Base-by-base conservation (phyloP, 2,888 invertebrate genomes). In the Subacronicta megacephala region DNA sequence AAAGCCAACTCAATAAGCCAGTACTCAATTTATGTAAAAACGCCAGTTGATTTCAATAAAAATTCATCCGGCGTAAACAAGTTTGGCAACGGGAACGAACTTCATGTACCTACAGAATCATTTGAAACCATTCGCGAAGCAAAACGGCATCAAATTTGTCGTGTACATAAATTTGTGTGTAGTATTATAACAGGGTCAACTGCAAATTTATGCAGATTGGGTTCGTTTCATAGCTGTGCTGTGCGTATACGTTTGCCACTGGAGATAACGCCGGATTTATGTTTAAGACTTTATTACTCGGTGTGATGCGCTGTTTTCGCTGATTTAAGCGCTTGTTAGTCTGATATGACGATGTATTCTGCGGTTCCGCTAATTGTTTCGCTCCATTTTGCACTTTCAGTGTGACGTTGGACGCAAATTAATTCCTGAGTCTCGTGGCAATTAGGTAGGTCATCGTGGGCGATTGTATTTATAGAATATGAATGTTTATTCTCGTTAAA, bases 161-260 rank as follows among this genome's bases (percentile, higher is more conserved):
- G 72, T 77, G 63, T 75, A 78, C 71, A 81, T 79, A 82, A 81
- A 83, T 80, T 81, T 78, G 80, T 77, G 72, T 82, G 78, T 85
- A 82, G 72, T 75, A 72, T 65, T 65, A 84, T 85, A 87, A 87
- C 84, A 87, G 85, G 86, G 88, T 88, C 87, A 88, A 88, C 87
- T 89, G 85, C 89, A 90, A 89, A 89, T 89, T 87, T 89, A 89
- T 90, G 89, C 87, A 89, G 88, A 90, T 89, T 88, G 87, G 80
- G 80, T 88, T 88, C 83, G 84, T 87, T 87, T 84, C 85, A 83
- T 84, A 79, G 84, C 82, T 72, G 64, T 77, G 77, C 75, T 82
- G 81, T 87, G 87, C 85, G 87, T 86, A 75, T 82, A 86, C 83
- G 81, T 83, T 85, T 78, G 79, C 83, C 76, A 78, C 79, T 76